Evolutionary conservation across 2,113 vertebrate genomes (phyloP).

Genomic region (Psilopogon haemacephalus): DNA sequence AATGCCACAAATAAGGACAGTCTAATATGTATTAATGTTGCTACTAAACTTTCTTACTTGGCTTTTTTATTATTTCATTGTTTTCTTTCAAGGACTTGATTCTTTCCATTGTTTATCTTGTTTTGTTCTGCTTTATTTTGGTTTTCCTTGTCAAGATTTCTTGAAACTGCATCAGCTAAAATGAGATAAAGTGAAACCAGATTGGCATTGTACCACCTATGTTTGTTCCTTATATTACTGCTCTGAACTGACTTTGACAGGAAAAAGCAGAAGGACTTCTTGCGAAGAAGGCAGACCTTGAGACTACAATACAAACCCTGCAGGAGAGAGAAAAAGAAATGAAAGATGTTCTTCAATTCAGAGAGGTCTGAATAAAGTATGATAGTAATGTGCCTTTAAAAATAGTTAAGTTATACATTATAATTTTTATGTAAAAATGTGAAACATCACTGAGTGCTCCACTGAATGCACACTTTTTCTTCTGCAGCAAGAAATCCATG

Average conservation of each 20-base stretch:
- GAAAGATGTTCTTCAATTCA: slow-evolving; percentile 61
- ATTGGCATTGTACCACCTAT: neutral
- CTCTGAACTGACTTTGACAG: slow-evolving; percentile 57
- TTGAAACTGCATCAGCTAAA: neutral
- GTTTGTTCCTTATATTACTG: neutral
- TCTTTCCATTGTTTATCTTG: neutral
- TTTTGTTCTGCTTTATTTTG: neutral
- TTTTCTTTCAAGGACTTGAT: neutral
- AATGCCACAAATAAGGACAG: neutral
- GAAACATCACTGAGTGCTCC: neutral
- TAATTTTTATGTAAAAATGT: neutral
- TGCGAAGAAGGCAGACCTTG: slow-evolving; percentile 71
- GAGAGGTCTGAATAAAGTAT: slow-evolving; percentile 72
- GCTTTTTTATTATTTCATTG: neutral
- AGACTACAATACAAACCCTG: slow-evolving; percentile 71
- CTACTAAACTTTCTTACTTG: neutral
- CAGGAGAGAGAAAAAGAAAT: slow-evolving; percentile 70
- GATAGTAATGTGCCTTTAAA: neutral
- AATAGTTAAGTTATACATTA: neutral
- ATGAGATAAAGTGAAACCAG: neutral
- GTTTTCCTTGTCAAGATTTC: neutral
- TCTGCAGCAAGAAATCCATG: slow-evolving; percentile 77
- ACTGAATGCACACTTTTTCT: neutral
- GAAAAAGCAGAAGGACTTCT: slow-evolving; percentile 66
- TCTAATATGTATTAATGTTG: neutral